Conservation (phyloP, 2,113 vertebrate species). For the western clawed frog (Xenopus tropicalis) region DNA sequence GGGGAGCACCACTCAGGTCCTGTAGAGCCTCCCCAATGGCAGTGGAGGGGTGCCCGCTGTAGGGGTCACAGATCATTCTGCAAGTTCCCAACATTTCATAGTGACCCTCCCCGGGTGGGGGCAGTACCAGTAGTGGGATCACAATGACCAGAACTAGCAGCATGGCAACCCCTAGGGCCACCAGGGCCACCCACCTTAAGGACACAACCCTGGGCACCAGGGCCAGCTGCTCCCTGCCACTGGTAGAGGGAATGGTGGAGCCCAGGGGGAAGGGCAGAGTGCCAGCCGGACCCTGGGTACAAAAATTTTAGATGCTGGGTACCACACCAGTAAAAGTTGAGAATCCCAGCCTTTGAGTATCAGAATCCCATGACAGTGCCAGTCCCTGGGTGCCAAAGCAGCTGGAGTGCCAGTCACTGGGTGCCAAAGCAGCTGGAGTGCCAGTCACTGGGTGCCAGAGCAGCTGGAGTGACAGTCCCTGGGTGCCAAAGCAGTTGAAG, state of each 20-base stretch:
- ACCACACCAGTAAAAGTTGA: no score
- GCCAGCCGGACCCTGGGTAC: no score
- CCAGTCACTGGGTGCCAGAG: no score
- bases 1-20: slow-evolving; percentile 68
- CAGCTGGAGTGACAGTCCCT: no score
- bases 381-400: no score
- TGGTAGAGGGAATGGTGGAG: slow-evolving; percentile 15
- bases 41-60: slow-evolving; percentile 57
- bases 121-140: slow-evolving; percentile 67
- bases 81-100: slow-evolving; percentile 92
- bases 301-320: no score
- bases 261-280: no score
- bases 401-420: no score
- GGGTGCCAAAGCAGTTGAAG: no score
- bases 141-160: slow-evolving; percentile 70
- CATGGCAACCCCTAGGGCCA: slow-evolving; percentile 73
- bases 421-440: no score
- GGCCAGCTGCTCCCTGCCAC: slow-evolving; percentile 7
- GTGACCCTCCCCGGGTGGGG: slow-evolving; percentile 63
- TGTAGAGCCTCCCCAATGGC: slow-evolving; percentile 75
- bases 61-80: slow-evolving; percentile 83
- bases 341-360: no score
- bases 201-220: slow-evolving; percentile 20
- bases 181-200: slow-evolving; percentile 65
- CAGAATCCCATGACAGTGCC: no score